These are phyloP conservation scores for Phylloscopus trochiloides DNA, from an alignment of 2,113 vertebrate genomes.

Conservation along the genomic window DNA sequence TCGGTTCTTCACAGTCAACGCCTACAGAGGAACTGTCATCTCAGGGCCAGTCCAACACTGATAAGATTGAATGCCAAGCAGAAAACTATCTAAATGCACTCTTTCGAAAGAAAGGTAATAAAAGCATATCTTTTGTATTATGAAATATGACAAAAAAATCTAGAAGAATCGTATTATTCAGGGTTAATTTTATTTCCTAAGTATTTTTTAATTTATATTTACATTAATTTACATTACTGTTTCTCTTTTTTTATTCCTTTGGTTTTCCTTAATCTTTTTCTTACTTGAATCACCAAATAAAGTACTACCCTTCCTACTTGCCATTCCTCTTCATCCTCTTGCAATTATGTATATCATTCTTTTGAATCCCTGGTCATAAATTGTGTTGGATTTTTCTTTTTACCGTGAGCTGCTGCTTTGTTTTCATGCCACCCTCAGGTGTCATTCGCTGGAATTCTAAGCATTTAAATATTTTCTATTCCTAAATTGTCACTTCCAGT, in stretches of 20 bases:
- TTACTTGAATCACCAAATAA: neutral
- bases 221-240: neutral
- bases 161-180: neutral
- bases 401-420: neutral
- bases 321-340: neutral
- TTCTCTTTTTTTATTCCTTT: neutral
- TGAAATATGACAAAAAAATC: neutral
- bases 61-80: conserved; percentile 94
- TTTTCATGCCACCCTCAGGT: neutral
- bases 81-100: conserved; percentile 98
- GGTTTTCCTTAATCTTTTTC: neutral
- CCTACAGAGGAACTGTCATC: conserved; percentile 90
- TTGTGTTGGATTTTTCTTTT: neutral
- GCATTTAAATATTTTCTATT: neutral
- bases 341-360: neutral
- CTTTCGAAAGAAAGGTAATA: conserved; percentile 97
- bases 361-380: neutral
- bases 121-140: neutral
- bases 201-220: neutral
- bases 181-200: neutral
- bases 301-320: neutral
- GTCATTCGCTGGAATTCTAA: neutral
- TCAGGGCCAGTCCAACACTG: conserved; percentile 90
- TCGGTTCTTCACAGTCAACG: conserved; percentile 88
- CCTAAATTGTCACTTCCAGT: neutral